Evolutionary conservation across 2,113 vertebrate genomes (phyloP), one percentile per base, ranked within the genome.

Genomic region (Smithornis capensis): DNA sequence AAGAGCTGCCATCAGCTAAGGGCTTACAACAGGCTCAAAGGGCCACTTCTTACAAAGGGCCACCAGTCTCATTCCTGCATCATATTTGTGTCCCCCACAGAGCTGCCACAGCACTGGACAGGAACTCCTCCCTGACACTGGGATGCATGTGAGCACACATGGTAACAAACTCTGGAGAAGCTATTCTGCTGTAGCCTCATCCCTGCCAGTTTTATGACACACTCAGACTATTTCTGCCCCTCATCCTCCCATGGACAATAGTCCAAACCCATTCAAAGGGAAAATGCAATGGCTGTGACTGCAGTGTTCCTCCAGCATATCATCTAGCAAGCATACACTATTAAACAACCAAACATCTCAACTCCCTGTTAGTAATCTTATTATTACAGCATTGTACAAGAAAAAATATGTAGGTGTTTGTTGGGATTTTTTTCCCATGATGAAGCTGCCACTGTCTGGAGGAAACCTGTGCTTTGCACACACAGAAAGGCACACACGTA

Each of bases 401-500:
- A 44, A 68, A 87, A 64, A 64, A 77, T 5, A 4, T 2, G 9
- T 8, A 6, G 8, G 0, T 1, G 37, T 57, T 45, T 24, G 33
- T 24, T 75, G 38, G 6, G 2, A n/a, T 45, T 40, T 42, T 19
- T 75, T 83, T 81, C 60, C 89, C 68, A 77, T 52, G 47, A 55
- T 56, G 71, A 74, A 75, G 45, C 44, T 82, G 67, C 56, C 71
- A 56, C 93, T 94, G 73, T 94, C 84, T 93, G 63, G 70, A 92
- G 82, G 76, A 93, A 95, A 85, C 91, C 67, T 76, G 76, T 57
- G 53, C 49, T 94, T 57, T 81, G 59, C 59, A 80, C 73, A 88
- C 47, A 74, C 65, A 76, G 60, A 83, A 92, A 93, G 38, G 78
- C 89, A 95, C 68, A 94, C 89, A 67, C 73, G 15, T 97, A 96